Conservation (phyloP, 2,797 vertebrate genomes). For the Lemur catta region DNA sequence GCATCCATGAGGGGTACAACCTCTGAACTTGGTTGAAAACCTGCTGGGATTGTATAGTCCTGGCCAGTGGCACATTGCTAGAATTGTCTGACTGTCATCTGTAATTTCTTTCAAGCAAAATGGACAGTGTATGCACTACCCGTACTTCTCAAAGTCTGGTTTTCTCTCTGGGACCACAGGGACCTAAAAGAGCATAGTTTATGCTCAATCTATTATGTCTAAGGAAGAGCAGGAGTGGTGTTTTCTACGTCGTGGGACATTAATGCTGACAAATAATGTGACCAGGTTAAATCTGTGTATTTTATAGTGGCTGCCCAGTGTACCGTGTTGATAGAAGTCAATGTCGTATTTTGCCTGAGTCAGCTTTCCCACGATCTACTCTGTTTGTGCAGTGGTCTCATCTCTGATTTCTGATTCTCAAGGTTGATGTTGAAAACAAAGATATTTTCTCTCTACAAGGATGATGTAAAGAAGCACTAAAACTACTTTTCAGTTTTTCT, state of each 20-base stretch:
- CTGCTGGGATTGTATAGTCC: not conserved
- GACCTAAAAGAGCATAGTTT: constrained; percentile 30
- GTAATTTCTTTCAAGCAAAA: constrained; percentile 40
- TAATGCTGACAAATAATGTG: constrained; percentile 42
- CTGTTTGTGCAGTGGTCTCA: not conserved
- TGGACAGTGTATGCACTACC: not conserved
- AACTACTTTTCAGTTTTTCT: not conserved
- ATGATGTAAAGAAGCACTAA: constrained; percentile 13
- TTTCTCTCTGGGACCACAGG: not conserved
- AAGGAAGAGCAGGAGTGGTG: not conserved
- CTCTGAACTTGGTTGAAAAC: not conserved
- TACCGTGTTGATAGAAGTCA: not conserved
- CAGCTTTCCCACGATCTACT: not conserved
- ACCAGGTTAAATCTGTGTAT: constrained; percentile 16
- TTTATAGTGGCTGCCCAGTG: constrained; percentile 6
- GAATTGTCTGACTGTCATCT: not conserved
- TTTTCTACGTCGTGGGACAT: constrained; percentile 30
- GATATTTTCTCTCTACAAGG: not conserved
- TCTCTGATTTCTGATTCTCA: not conserved
- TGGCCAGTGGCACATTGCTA: not conserved
- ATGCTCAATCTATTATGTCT: constrained; percentile 46
- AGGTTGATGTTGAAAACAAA: constrained; percentile 41
- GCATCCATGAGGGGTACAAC: not conserved
- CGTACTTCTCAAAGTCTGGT: not conserved
- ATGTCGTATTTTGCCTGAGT: not conserved